phyloP scores from a whole-genome alignment of 2,888 invertebrate genomes.

The Polymixis lichenea region DNA sequence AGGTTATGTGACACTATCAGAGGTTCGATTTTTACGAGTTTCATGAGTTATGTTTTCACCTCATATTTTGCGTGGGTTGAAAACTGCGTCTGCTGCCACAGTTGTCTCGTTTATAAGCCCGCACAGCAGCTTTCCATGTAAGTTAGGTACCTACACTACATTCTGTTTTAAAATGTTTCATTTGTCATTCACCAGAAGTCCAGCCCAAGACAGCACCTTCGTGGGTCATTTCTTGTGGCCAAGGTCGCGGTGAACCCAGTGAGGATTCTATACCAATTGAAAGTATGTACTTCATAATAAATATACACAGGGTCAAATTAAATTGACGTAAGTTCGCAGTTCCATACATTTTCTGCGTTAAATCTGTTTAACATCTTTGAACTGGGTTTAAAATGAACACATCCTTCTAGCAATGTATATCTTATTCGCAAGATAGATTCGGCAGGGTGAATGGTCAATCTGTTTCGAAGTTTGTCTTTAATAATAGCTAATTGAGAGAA shows the following conservation, averaged over 20 bases:
- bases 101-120: neutral
- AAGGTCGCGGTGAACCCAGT: conserved; percentile 63
- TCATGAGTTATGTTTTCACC: neutral
- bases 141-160: neutral
- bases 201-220: conserved; percentile 47
- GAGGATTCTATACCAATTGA: conserved; percentile 53
- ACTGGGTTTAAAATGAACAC: too few relatives aligned
- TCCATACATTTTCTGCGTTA: too few relatives aligned
- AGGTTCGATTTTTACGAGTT: neutral
- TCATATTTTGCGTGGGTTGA: neutral
- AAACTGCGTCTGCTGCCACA: neutral
- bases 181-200: conserved; percentile 53
- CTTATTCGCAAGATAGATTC: too few relatives aligned
- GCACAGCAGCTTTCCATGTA: neutral
- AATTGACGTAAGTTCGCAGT: too few relatives aligned
- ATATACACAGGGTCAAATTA: neutral
- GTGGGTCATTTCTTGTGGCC: conserved; percentile 51
- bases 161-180: conserved; percentile 9
- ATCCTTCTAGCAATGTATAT: too few relatives aligned
- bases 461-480: too few relatives aligned
- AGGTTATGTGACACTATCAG: too few relatives aligned
- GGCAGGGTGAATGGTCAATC: too few relatives aligned
- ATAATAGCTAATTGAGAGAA: too few relatives aligned
- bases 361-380: too few relatives aligned
- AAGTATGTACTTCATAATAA: conserved; percentile 39